Evolutionary conservation across 2,113 vertebrate genomes (phyloP), one percentile per base, ranked within the genome.

Genomic region (Machaerirhynchus nigripectus): DNA sequence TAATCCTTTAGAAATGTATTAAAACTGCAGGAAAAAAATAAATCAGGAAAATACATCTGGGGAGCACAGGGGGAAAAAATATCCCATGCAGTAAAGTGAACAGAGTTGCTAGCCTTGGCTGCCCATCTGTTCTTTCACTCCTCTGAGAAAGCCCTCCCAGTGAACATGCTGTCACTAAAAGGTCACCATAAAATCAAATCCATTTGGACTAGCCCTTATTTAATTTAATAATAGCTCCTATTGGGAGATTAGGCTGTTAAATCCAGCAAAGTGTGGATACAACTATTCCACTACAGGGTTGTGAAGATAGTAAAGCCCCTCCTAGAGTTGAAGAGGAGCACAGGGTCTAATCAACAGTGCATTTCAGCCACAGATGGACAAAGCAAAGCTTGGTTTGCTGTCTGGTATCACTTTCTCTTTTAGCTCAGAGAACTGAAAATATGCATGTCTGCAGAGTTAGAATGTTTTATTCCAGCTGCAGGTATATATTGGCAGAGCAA

Each of bases 51-150:
- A 65, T 33, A 47, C 15, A 22, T 35, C 35, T 52, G 14, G 19
- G 44, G 28, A 49, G 21, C 4, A 10, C 4, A 19, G 56, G 15
- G 11, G 9, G 21, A 42, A 59, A 60, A 78, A 65, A 70, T n/a
- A 56, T 59, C 49, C 65, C 31, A 28, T 68, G 24, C 33, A 59
- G 30, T 75, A 71, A 84, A 78, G 40, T 24, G 39, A 87, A 46
- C n/a, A 55, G 83, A 84, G 26, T 82, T 81, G 15, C 50, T 49
- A 71, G 60, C 33, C 52, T 84, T 89, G 55, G 55, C 64, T 89
- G 40, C 39, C 84, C 81, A 89, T 96, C 84, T 96, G 64, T 93
- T 95, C 56, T 82, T 82, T 59, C 22, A 47, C 5, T 94, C 74
- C 69, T 89, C 77, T 84, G 92, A 94, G 79, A 53, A 92, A 94